Evolutionary conservation across 2,113 vertebrate genomes (phyloP).

Genomic region (Xyrauchen texanus): DNA sequence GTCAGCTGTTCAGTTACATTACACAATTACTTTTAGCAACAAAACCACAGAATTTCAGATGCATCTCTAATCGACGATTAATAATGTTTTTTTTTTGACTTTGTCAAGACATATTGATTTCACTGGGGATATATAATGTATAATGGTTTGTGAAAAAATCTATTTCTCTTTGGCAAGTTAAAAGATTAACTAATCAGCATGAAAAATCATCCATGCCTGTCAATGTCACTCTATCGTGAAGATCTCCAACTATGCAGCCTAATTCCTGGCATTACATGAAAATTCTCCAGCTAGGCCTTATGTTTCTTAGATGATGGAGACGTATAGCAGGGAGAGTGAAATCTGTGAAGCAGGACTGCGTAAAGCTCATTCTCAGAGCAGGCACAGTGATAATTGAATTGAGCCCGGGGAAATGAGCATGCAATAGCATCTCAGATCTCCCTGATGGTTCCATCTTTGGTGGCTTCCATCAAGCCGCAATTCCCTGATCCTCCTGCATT

Average conservation of each 20-base stretch:
- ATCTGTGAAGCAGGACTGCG: slow-evolving; percentile 30
- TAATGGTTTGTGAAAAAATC: no score
- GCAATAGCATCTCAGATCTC: slow-evolving; percentile 49
- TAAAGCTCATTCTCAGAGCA: slow-evolving; percentile 52
- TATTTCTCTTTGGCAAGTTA: background rate
- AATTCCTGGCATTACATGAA: slow-evolving; percentile 30
- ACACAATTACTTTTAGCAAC: no score
- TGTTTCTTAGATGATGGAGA: slow-evolving; percentile 45
- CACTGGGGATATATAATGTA: no score
- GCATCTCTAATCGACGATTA: no score
- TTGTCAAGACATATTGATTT: no score
- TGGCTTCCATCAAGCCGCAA: slow-evolving; percentile 43
- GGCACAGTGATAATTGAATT: slow-evolving; percentile 56
- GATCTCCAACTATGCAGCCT: slow-evolving; percentile 1
- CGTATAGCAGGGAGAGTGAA: slow-evolving; percentile 42
- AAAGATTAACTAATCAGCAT: background rate
- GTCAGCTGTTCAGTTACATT: no score
- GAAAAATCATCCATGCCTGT: background rate
- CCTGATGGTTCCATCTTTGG: slow-evolving; percentile 51
- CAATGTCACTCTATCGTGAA: slow-evolving; percentile 20
- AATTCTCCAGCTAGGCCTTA: slow-evolving; percentile 28
- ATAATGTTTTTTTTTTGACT: no score
- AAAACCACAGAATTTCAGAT: no score
- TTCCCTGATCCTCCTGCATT: slow-evolving; percentile 58
- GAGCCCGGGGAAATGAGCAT: slow-evolving; percentile 50